Conservation (phyloP, 2,113 vertebrate genomes). For the Amphiprion percula region DNA sequence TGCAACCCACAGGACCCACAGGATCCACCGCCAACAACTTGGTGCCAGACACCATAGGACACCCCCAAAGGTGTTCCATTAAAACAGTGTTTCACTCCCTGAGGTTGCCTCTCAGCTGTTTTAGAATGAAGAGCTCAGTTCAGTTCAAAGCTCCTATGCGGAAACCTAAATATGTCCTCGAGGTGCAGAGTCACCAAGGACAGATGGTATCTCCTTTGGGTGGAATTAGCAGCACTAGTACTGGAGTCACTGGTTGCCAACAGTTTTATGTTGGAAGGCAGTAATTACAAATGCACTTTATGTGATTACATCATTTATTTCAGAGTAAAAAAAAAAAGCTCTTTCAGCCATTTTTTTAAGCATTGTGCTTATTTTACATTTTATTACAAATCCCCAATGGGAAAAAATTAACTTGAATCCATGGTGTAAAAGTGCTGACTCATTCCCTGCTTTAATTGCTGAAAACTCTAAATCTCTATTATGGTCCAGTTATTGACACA, state of each 20-base stretch:
- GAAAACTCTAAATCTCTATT: slow-evolving; percentile 15
- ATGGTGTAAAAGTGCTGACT: slow-evolving; percentile 24
- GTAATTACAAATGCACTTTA: slow-evolving; percentile 55
- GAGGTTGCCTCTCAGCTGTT: slow-evolving; percentile 11
- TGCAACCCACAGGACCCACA: too few species aligned
- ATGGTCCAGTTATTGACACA: slow-evolving; percentile 10
- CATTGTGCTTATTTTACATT: slow-evolving; percentile 19
- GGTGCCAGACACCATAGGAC: too few species aligned
- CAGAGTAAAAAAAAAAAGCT: slow-evolving; percentile 12
- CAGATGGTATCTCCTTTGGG: slow-evolving; percentile 21
- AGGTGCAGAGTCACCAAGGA: slow-evolving; percentile 20
- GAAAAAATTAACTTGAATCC: not conserved
- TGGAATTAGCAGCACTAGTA: slow-evolving; percentile 14
- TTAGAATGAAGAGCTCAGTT: slow-evolving; percentile 5
- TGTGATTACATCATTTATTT: slow-evolving; percentile 37
- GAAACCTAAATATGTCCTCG: slow-evolving; percentile 2
- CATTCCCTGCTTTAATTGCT: slow-evolving; percentile 31
- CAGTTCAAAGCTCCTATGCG: not conserved
- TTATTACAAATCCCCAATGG: not conserved
- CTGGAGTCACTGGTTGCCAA: slow-evolving; percentile 25
- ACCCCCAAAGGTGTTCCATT: not conserved
- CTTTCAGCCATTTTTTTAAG: slow-evolving; percentile 15
- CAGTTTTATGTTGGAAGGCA: slow-evolving; percentile 28
- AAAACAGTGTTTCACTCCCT: not conserved
- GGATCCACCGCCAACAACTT: too few species aligned